A percentile compares a stretch with the other conserved stretches of the same genome.
These are phyloP conservation scores for Taphrorychus bicolor DNA, from an alignment of 2,888 invertebrate species.

Conservation along the genomic window DNA sequence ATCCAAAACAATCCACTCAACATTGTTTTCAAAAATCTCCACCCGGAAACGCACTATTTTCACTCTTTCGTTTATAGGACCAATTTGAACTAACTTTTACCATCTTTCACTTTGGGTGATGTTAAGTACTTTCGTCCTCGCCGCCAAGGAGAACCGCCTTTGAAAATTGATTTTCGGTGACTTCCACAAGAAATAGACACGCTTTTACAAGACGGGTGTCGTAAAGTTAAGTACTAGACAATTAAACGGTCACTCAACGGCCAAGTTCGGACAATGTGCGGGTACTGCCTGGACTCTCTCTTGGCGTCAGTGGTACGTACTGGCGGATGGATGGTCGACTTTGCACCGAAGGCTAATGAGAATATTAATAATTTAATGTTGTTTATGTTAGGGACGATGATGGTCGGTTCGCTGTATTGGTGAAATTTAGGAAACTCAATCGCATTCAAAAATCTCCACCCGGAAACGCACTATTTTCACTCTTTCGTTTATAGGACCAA, in stretches of 20 bases:
- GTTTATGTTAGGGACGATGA: too few species aligned
- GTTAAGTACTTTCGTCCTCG: constrained; percentile 3
- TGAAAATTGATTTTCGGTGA: too few species aligned
- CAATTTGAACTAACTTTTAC: constrained; percentile 8
- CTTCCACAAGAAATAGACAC: background rate
- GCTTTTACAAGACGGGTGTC: background rate
- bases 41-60: constrained; percentile 1
- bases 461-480: constrained; percentile 1
- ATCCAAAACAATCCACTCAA: constrained; percentile 4
- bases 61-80: constrained; percentile 2
- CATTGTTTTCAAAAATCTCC: constrained; percentile 12
- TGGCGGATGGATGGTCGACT: background rate
- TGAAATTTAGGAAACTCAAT: too few species aligned
- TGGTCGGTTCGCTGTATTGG: too few species aligned
- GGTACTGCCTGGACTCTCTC: background rate
- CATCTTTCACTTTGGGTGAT: constrained; percentile 13
- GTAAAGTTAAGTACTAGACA: background rate
- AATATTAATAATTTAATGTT: background rate
- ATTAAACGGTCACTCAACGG: background rate
- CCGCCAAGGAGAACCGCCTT: background rate
- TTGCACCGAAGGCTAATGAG: background rate
- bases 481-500: constrained; percentile 1
- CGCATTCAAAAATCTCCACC: constrained; percentile 2
- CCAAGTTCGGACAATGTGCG: background rate
- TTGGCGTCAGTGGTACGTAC: background rate